Base-by-base conservation (phyloP, 35 echinoderm and acorn worm genomes). In the Hemicentrotus pulcherrimus region DNA sequence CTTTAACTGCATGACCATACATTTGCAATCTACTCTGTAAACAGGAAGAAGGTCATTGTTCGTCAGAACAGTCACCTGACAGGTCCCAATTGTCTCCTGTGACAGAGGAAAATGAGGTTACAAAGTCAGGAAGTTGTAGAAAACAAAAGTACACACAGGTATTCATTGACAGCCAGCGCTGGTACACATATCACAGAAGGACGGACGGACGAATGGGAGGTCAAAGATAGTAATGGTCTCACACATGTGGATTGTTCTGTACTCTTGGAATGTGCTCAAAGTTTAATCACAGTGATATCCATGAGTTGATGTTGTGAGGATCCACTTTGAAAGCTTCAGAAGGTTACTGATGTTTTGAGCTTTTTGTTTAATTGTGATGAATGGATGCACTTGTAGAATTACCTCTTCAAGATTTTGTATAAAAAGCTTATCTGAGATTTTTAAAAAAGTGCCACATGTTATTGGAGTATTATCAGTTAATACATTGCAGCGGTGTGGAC, bases 41-140 rank as follows among this genome's bases (percentile, higher is more conserved):
- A 78, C 65, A 78, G 65, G 65, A 78, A 78, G 22, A 78, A 78
- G 65, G 65, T 78, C 65, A 78, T 78, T 78, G 65, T 78, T 78
- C 65, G 4, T 78, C 1, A 78, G 65, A 22, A 7, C 22, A n/a
- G 65, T 78, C 65, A 78, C 65, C 65, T 78, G 65, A 78, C n/a
- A 41, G 1, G 35, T 41, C 35, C 35, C 35, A 3, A 41, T 41
- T 41, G 35, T 41, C 35, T 41, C 35, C 35, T 78, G 65, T 78
- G 19, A 28, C 18, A 28, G 65, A 78, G 65, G 65, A 78, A n/a
- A 6, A 78, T 78, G 65, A n/a, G 22, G 65, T 22, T 78, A n/a
- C 28, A n/a, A 28, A 28, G 65, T 78, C 65, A 78, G 65, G 22
- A 78, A 78, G 65, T 78, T 78, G 22, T 78, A 28, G 22, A 28